phyloP scores from a whole-genome alignment of 2,888 invertebrate species.

The Lycaena phlaeas region DNA sequence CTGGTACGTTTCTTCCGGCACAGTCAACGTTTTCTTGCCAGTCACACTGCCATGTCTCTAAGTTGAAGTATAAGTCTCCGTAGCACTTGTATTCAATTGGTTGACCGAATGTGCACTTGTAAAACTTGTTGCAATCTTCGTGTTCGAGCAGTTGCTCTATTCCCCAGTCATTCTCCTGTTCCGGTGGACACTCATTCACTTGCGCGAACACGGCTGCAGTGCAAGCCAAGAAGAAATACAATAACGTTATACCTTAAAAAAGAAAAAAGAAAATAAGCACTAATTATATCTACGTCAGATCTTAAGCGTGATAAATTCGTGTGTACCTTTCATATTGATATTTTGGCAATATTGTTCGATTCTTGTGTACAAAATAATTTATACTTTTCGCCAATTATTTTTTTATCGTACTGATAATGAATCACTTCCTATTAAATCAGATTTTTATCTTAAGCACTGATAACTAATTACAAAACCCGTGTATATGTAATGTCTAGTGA shows the following conservation, averaged over 20 bases:
- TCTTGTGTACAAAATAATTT: neutral
- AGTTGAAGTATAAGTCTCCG: constrained; percentile 69
- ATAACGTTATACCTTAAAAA: constrained; percentile 16
- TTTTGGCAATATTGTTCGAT: neutral
- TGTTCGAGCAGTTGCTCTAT: constrained; percentile 68
- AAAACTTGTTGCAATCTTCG: constrained; percentile 74
- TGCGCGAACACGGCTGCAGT: constrained; percentile 26
- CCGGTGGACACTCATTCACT: constrained; percentile 37
- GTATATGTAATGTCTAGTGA: neutral
- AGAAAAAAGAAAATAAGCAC: constrained; percentile 1
- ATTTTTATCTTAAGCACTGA: constrained; percentile 9
- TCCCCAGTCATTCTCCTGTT: constrained; percentile 38
- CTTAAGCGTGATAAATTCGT: neutral
- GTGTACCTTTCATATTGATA: constrained; percentile 3
- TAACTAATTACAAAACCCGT: neutral
- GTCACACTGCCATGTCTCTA: constrained; percentile 71
- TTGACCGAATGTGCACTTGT: constrained; percentile 77
- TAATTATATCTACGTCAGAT: neutral
- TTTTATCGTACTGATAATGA: neutral
- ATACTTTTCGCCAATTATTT: neutral
- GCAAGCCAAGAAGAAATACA: constrained; percentile 18
- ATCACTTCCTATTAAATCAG: constrained; percentile 9
- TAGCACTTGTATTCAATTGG: constrained; percentile 74
- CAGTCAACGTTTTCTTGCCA: constrained; percentile 76
- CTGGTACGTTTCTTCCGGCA: constrained; percentile 39